Evolutionary conservation across 2,113 vertebrate genomes (phyloP).

Genomic region (Xenus cinereus): DNA sequence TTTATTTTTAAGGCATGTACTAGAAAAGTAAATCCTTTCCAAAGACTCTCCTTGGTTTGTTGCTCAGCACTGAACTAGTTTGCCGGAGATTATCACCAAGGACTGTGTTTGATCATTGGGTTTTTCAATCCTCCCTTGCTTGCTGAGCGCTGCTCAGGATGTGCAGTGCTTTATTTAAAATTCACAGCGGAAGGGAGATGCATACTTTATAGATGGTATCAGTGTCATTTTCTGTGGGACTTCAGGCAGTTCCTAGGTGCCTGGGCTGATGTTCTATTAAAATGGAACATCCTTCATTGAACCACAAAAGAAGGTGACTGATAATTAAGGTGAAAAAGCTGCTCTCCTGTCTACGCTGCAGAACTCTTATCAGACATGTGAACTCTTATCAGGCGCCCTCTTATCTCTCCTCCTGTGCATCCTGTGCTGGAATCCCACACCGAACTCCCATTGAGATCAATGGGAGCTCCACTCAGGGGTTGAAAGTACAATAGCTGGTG

Average conservation of each 20-base stretch:
- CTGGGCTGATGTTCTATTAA: not conserved
- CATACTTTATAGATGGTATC: slow-evolving; percentile 23
- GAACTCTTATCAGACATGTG: not conserved
- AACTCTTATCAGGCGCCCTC: slow-evolving; percentile 25
- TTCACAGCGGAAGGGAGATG: not conserved
- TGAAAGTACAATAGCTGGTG: not conserved
- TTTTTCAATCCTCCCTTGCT: not conserved
- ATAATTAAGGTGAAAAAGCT: slow-evolving; percentile 56
- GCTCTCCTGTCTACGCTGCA: not conserved
- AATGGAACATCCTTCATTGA: not conserved
- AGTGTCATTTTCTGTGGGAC: not conserved
- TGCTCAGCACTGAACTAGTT: not conserved
- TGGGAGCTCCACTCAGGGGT: not conserved
- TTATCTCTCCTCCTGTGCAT: slow-evolving; percentile 16
- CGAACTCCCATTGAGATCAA: not conserved
- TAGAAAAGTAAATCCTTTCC: slow-evolving; percentile 18
- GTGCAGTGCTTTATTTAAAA: not conserved
- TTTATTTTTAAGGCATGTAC: slow-evolving; percentile 33
- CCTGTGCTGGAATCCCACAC: not conserved
- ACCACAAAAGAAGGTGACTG: slow-evolving; percentile 32
- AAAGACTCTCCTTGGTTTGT: not conserved
- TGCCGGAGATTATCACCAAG: not conserved
- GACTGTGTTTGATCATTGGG: not conserved
- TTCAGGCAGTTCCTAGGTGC: not conserved
- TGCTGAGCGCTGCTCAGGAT: not conserved